Conservation (phyloP, 2,113 vertebrate species). For the Chaetura pelagica region DNA sequence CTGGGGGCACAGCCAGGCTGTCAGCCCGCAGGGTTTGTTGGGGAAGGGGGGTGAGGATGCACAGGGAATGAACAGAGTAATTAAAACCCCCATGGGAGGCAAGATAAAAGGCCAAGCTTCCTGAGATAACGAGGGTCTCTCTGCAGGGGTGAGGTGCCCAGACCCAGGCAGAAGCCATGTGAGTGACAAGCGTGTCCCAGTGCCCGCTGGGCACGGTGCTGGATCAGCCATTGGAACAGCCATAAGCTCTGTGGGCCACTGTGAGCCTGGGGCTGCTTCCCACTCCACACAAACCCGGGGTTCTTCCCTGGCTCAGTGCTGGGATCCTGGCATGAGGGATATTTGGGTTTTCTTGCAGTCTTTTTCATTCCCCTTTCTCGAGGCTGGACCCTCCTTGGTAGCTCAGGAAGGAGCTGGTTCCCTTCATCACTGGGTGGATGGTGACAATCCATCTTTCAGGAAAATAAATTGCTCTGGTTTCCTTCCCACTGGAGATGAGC, state of each 20-base stretch:
- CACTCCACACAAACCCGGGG: fast-evolving
- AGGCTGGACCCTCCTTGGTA: background rate
- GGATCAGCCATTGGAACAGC: fast-evolving
- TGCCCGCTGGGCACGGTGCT: background rate
- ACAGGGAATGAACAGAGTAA: background rate
- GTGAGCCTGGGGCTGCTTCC: background rate
- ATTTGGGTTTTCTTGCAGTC: background rate
- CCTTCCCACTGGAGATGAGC: background rate
- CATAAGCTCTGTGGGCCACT: background rate
- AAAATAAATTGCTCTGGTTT: background rate
- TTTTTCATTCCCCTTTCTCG: background rate
- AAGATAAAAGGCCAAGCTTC: background rate
- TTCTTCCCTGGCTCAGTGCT: background rate
- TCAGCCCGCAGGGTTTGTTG: background rate
- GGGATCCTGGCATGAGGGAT: fast-evolving
- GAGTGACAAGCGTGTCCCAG: conserved; percentile 36
- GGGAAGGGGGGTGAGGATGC: background rate
- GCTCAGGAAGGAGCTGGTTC: background rate
- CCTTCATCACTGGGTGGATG: background rate
- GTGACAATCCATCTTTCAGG: background rate
- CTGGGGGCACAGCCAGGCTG: background rate
- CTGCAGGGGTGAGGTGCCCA: background rate
- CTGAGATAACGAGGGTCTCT: background rate
- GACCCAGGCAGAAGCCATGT: fast-evolving
- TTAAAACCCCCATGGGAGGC: background rate